Conservation (phyloP, 2,888 invertebrate genomes). For the Anagyrus pseudococci region DNA sequence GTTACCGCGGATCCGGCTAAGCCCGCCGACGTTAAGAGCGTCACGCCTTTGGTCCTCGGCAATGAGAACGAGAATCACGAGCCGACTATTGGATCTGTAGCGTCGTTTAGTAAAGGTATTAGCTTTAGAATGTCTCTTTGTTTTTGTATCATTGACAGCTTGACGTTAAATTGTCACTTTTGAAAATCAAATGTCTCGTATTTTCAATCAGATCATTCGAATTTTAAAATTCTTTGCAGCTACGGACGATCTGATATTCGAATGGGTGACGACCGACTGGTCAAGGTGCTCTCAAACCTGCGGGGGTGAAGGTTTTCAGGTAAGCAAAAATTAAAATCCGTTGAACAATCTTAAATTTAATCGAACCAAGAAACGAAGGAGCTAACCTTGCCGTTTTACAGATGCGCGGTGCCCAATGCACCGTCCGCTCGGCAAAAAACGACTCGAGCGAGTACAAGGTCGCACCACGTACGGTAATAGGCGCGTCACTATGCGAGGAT, state of each 20-base stretch:
- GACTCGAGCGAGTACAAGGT: conserved; percentile 55
- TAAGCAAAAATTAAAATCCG: conserved; percentile 42
- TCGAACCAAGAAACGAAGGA: not conserved
- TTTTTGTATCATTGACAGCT: not conserved
- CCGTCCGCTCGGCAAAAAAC: conserved; percentile 66
- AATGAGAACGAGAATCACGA: conserved; percentile 54
- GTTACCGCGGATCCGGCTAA: not conserved
- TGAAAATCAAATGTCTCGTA: conserved; percentile 15
- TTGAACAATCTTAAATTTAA: not conserved
- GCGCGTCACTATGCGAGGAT: conserved; percentile 73
- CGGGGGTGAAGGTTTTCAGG: conserved; percentile 75
- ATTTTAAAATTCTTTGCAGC: conserved; percentile 35
- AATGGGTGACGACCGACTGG: conserved; percentile 87
- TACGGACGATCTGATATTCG: conserved; percentile 67
- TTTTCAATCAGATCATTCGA: not conserved
- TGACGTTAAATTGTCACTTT: not conserved
- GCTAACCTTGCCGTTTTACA: conserved; percentile 51
- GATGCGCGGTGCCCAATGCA: conserved; percentile 76
- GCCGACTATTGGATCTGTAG: conserved; percentile 54
- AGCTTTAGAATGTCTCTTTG: no score
- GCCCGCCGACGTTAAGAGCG: not conserved
- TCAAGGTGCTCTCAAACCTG: conserved; percentile 85
- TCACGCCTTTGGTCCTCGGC: conserved; percentile 49
- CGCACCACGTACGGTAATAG: conserved; percentile 63
- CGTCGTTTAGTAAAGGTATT: conserved; percentile 53